Evolutionary conservation across 2,797 vertebrate genomes (phyloP).

Genomic region (Xerus rutilus): DNA sequence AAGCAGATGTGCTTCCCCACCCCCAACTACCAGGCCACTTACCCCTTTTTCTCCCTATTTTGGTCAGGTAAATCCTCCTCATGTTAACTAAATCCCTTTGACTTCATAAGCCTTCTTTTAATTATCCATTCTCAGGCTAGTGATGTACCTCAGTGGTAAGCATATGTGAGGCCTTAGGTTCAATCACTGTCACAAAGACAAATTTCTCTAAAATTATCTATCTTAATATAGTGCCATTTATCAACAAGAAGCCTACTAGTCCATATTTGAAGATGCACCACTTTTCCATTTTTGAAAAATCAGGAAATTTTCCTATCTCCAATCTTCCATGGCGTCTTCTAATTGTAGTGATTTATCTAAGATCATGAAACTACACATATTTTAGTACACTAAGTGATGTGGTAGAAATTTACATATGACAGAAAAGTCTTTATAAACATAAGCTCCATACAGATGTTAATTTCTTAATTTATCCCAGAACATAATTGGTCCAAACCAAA

Average conservation of each 20-base stretch:
- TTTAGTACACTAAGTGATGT: neutral
- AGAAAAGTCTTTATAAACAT: neutral
- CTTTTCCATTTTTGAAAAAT: slow-evolving; percentile 27
- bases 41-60: neutral
- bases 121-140: neutral
- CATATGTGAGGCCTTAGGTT: no score
- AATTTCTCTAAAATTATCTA: neutral
- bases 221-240: neutral
- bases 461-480: neutral
- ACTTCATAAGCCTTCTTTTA: neutral
- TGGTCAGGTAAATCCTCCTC: neutral
- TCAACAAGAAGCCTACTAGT: neutral
- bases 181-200: no score
- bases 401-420: neutral
- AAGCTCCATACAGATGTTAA: no score
- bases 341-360: neutral
- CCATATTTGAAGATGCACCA: neutral
- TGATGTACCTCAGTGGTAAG: no score
- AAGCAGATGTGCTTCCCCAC: neutral
- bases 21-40: neutral
- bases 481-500: neutral
- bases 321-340: neutral
- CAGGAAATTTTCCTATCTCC: neutral
- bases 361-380: neutral
- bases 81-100: neutral